Evolutionary conservation across 2,797 vertebrate genomes (phyloP), one percentile per base, ranked within the genome.

Genomic region (Sciaenops ocellatus): DNA sequence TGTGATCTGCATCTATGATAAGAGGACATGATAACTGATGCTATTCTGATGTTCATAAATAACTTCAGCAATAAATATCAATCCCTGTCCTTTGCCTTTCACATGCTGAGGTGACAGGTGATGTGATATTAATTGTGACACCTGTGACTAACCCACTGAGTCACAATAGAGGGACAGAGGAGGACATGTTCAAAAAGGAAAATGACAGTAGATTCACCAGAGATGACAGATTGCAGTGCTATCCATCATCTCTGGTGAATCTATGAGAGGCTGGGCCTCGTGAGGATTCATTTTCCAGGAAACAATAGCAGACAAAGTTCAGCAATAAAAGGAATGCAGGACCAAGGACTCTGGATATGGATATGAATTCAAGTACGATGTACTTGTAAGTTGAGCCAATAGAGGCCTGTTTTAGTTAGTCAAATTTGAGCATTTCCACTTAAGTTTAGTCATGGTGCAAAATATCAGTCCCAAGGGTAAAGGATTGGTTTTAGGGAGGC

Each of bases 171-270:
- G 64, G 59, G 48, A 75, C 41, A 72, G 74, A 74, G 51, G 81
- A 85, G 51, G 70, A 77, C 60, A 38, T 66, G 67, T 71, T 85
- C 51, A 78, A 22, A 67, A 66, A 80, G 79, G 77, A 73, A 79
- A 86, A 68, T 86, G 85, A 82, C 77, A 82, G 68, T 59, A 66
- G 74, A n/a, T n/a, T n/a, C n/a, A n/a, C n/a, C n/a, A n/a, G n/a
- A n/a, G n/a, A 84, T 83, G 81, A 93, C 85, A 83, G 80, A 90
- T 72, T 78, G 69, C 79, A 65, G 65, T 34, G 72, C 69, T 48
- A 88, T 91, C 52, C 76, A 77, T 89, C 85, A 90, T 79, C 65
- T 78, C 42, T 47, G 48, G 52, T 76, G 56, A 70, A 76, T 83
- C 61, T 71, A 57, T 64, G 52, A 65, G 66, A 84, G 85, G 64